Evolutionary conservation across 2,888 invertebrate genomes (phyloP), one percentile per base, ranked within the genome.

Genomic region (Steromphala cineraria): DNA sequence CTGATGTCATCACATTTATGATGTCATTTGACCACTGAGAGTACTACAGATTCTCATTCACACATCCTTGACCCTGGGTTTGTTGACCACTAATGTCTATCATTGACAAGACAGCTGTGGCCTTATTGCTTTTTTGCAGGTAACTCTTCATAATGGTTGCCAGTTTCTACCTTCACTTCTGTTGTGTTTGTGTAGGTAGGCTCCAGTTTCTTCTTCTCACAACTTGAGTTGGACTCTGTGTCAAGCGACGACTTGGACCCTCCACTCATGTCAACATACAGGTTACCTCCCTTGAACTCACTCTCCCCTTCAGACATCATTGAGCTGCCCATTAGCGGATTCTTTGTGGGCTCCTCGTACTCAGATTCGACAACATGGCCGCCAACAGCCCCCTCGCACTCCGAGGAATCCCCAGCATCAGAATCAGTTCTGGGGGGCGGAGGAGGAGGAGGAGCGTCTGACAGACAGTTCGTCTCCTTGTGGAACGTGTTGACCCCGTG

Each of bases 401-500:
- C 3, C 10, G 71, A 71, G 7, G 36, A 28, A 2, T 24, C 21
- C 31, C 17, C 40, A 0, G 71, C 36, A n/a, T 19, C 71, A 1
- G 71, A 71, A n/a, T 71, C 71, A 1, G 71, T 36, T 40, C 71
- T 71, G 7, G 71, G 36, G 15, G 53, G 52, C 8, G 55, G 78
- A 15, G 78, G 67, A 5, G 74, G 67, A 24, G 81, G 71, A 7
- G 31, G 71, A 1, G 53, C 40, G 10, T 55, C 74, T 5, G 53
- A 46, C 0, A 55, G 19, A 24, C 24, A 19, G 52, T 52, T 74
- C 13, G 52, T 67, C 24, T 80, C 74, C 19, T 79, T 76, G 17
- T 36, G n/a, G 40, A 31, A 40, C 5, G 52, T 13, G 28, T 46
- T 62, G 28, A 77, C 82, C 0, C 82, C 81, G 74, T 86, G 85